Evolutionary conservation across 1,140 invertebrate genomes (phyloP), one percentile per base, ranked within the genome.

Genomic region (Danaus melanippus): DNA sequence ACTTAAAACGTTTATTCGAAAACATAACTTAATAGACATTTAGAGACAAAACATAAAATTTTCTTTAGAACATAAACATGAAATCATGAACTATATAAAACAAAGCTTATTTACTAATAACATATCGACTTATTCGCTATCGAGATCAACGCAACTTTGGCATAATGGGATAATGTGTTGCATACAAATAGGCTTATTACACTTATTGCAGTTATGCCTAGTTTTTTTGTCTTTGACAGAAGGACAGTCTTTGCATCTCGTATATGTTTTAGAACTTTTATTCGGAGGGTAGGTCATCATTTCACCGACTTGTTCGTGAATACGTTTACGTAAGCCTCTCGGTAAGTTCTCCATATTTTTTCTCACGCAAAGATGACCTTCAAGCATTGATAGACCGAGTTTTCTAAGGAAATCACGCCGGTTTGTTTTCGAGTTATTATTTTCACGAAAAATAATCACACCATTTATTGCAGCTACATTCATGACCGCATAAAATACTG

Each of bases 401-500:
- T 50, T 50, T 50, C 48, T 50, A 50, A 40, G 48, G 48, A 50
- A 50, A 50, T 50, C 48, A 40, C 48, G 48, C n/a, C 48, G 21
- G 10, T 39, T 15, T 15, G 15, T 15, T 48, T 48, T 1, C 15
- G 46, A 48, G 46, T 48, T 48, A 17, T 48, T 48, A 48, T 48
- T 48, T 48, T 50, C 49, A 42, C 49, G 9, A 50, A 11, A 50
- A 42, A 50, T 50, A 42, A 50, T 42, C 10, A 50, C n/a, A 50
- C 49, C 40, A 50, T 50, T 53, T 53, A 40, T 46, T 46, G 56
- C 68, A 60, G 66, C 60, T 41, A 74, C 48, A 60, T 80, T 74
- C 52, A 83, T 49, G 40, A 79, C 42, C 50, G 43, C 46, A 61
- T 67, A 81, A 56, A 76, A 70, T 42, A 78, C 62, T 10, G 67